Conservation (phyloP, 2,113 vertebrate species). For the Micromys minutus region DNA sequence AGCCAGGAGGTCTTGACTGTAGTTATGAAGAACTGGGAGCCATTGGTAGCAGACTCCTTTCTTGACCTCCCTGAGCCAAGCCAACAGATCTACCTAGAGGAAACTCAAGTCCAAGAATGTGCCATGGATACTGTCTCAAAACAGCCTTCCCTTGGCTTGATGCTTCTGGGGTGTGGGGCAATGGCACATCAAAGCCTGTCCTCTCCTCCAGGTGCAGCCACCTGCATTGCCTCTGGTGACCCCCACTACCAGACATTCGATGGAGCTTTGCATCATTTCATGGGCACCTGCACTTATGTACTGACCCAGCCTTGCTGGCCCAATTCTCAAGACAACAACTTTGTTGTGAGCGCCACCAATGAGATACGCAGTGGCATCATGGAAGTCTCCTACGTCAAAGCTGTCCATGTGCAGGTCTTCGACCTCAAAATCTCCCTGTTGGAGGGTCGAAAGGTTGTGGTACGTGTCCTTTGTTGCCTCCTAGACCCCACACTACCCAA, state of each 20-base stretch:
- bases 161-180: conserved; percentile 70
- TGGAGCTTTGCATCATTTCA: conserved; percentile 84
- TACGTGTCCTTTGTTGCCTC: not conserved
- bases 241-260: conserved; percentile 89
- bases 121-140: rapidly evolving
- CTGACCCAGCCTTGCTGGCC: conserved; percentile 66
- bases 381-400: conserved; percentile 86
- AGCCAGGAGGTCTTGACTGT: conserved; percentile 94
- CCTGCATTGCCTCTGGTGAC: conserved; percentile 85
- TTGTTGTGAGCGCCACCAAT: conserved; percentile 87
- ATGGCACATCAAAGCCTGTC: conserved; percentile 69
- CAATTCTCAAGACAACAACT: conserved; percentile 55
- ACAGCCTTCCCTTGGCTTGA: not conserved
- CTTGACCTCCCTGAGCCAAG: not conserved
- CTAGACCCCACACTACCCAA: rapidly evolving
- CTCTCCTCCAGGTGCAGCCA: conserved; percentile 80
- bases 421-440: conserved; percentile 82
- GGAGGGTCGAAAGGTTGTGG: conserved; percentile 82
- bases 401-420: conserved; percentile 84
- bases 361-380: conserved; percentile 85
- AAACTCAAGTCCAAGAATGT: not conserved
- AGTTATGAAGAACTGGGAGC: conserved; percentile 99
- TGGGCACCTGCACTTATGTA: conserved; percentile 88
- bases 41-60: conserved; percentile 88
- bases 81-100: not conserved